phyloP scores from a whole-genome alignment of 1,140 invertebrate genomes.

The Sitobion miscanthi region DNA sequence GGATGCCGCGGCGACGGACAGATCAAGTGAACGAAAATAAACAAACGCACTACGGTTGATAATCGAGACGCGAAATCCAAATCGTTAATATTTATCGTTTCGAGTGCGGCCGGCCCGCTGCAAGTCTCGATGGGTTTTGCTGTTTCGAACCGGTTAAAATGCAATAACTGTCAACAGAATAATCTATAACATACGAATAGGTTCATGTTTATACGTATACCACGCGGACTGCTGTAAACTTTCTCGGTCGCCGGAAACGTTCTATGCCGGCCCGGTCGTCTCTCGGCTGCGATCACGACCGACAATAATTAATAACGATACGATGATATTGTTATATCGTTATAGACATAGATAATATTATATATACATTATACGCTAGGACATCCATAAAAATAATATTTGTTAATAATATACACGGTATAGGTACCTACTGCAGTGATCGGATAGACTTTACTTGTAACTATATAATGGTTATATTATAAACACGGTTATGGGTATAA shows the following conservation, averaged over 20 bases:
- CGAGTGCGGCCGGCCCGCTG: not conserved
- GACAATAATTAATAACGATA: too few species aligned
- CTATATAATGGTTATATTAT: too few species aligned
- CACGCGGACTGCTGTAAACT: not conserved
- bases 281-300: not conserved
- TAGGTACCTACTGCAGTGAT: too few species aligned
- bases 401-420: too few species aligned
- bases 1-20: too few species aligned
- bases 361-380: too few species aligned
- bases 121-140: not conserved
- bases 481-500: too few species aligned
- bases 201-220: not conserved
- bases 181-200: not conserved
- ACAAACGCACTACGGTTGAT: not conserved
- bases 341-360: too few species aligned
- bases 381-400: too few species aligned
- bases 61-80: not conserved
- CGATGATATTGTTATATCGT: too few species aligned
- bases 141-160: not conserved
- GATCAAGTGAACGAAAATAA: not conserved
- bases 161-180: constrained; percentile 27
- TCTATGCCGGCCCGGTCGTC: too few species aligned
- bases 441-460: too few species aligned
- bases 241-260: not conserved
- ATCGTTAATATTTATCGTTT: not conserved